Conservation (phyloP, 1,140 invertebrate genomes). For the Ptiloglossa arizonensis region DNA sequence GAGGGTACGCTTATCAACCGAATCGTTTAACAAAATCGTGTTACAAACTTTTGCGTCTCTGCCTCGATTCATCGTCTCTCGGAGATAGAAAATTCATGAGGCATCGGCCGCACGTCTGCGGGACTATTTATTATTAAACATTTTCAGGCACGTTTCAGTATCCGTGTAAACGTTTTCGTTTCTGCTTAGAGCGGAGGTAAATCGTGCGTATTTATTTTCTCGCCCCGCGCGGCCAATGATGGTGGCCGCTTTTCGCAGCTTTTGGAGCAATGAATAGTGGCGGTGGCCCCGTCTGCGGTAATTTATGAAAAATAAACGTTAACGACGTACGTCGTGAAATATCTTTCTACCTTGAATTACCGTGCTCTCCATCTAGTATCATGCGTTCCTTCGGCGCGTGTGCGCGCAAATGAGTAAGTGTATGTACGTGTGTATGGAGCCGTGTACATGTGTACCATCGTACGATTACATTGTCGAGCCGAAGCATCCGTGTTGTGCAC, state of each 20-base stretch:
- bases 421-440: too few relatives aligned
- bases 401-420: too few relatives aligned
- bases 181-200: background rate
- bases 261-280: background rate
- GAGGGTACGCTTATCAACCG: too few relatives aligned
- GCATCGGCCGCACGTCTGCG: background rate
- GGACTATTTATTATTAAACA: background rate
- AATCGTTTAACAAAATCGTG: too few relatives aligned
- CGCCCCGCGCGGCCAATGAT: too few relatives aligned
- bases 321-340: conserved; percentile 29
- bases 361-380: conserved; percentile 6
- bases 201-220: background rate
- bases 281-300: conserved; percentile 5
- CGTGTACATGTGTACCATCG: background rate
- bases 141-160: background rate
- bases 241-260: background rate
- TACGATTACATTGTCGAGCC: background rate
- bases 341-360: conserved; percentile 44
- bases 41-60: background rate
- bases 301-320: conserved; percentile 44
- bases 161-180: background rate
- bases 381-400: background rate
- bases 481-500: background rate
- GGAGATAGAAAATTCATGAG: background rate
- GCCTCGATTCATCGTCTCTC: background rate